Evolutionary conservation across 2,113 vertebrate genomes (phyloP).

Genomic region (Pluvialis apricaria): DNA sequence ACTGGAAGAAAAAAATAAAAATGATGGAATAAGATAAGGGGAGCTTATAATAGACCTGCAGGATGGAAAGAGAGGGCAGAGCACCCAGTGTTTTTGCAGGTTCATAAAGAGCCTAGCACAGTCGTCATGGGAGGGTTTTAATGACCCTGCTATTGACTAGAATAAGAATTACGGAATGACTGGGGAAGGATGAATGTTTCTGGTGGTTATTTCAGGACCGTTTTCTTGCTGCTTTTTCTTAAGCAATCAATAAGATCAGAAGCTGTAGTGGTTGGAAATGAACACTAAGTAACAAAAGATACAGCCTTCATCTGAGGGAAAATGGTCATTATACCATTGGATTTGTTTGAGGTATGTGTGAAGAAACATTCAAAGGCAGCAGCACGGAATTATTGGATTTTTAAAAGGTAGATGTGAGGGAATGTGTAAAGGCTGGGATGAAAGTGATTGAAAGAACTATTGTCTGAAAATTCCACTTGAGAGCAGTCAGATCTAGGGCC

Average conservation of each 20-base stretch:
- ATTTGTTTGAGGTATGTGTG: not conserved
- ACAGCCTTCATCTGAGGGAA: not conserved
- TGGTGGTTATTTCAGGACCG: slow-evolving; percentile 6
- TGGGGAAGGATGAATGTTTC: slow-evolving; percentile 17
- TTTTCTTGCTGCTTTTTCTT: slow-evolving; percentile 25
- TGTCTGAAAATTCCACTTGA: not conserved
- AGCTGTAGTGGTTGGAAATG: not conserved
- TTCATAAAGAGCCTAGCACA: not conserved
- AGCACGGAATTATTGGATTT: not conserved
- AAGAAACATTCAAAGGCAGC: slow-evolving; percentile 1
- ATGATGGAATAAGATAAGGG: not conserved
- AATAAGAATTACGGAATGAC: not conserved
- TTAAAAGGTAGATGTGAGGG: not conserved
- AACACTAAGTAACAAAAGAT: slow-evolving; percentile 12
- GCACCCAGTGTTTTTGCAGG: not conserved
- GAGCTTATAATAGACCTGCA: not conserved
- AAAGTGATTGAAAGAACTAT: slow-evolving; percentile 16
- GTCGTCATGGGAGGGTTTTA: not conserved
- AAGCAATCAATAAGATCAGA: slow-evolving; percentile 37
- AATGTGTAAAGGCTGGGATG: not conserved
- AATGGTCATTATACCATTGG: not conserved
- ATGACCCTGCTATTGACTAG: not conserved
- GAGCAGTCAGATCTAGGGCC: not conserved
- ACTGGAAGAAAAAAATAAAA: not conserved
- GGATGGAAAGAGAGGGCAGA: not conserved